These are phyloP conservation scores for Morbakka virulenta DNA, from an alignment of 30 jellyfish, hydroid and myxozoan species.

Conservation along the genomic window DNA sequence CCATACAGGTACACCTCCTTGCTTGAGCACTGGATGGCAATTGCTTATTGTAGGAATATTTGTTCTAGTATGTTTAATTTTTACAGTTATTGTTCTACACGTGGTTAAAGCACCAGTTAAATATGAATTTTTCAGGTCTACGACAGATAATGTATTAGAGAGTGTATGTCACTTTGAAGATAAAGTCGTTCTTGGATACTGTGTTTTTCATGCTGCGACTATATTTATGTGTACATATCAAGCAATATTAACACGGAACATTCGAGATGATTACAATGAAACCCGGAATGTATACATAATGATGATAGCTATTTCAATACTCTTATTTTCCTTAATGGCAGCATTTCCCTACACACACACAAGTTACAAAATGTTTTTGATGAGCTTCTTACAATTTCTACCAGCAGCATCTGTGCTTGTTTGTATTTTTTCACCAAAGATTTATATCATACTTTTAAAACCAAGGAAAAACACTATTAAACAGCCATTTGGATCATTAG, in stretches of 20 bases:
- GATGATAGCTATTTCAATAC: slow-evolving; percentile 39
- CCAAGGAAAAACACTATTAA: slow-evolving; percentile 44
- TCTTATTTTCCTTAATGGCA: not conserved
- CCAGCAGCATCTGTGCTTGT: slow-evolving; percentile 27
- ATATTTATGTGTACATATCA: slow-evolving; percentile 58
- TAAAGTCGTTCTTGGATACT: too few species aligned
- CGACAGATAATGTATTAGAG: not conserved
- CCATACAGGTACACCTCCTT: not conserved
- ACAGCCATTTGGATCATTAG: slow-evolving; percentile 68
- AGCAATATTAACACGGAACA: slow-evolving; percentile 68
- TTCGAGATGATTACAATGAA: slow-evolving; percentile 77
- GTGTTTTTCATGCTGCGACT: not conserved
- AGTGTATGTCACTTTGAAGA: not conserved
- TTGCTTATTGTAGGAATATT: not conserved
- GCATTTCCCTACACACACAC: not conserved
- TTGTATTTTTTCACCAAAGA: slow-evolving; percentile 40
- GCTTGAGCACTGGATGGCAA: not conserved
- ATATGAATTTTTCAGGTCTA: not conserved
- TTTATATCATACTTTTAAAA: slow-evolving; percentile 45
- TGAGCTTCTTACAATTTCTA: not conserved
- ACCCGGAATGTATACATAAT: slow-evolving; percentile 40
- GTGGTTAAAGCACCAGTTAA: not conserved
- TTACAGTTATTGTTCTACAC: not conserved
- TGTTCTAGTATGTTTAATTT: not conserved
- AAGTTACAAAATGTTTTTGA: too few species aligned